Evolutionary conservation across 2,113 vertebrate genomes (phyloP).

Genomic region (Fulica atra): DNA sequence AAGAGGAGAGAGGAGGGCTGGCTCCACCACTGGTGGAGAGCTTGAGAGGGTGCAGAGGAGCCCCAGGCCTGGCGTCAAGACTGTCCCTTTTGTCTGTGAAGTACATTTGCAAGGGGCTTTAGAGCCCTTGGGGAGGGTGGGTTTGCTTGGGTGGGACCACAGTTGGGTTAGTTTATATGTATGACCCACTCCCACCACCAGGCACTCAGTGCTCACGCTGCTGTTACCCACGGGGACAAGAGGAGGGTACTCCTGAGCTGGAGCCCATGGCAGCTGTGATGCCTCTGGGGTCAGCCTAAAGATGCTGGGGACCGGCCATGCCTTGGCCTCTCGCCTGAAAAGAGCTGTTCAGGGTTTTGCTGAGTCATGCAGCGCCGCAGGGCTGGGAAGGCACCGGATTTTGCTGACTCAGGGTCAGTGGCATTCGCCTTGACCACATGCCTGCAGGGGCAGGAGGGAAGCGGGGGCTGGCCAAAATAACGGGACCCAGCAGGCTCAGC

Average conservation of each 20-base stretch:
- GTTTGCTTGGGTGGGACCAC: neutral
- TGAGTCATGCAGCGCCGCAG: neutral
- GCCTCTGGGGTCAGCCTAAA: neutral
- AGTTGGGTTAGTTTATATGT: neutral
- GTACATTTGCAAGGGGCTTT: neutral
- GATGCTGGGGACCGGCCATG: neutral
- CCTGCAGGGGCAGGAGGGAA: neutral
- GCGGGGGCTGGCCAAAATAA: neutral
- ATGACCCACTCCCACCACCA: fast-evolving
- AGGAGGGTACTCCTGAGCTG: fast-evolving
- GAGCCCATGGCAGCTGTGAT: fast-evolving
- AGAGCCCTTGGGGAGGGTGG: neutral
- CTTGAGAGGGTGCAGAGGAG: neutral
- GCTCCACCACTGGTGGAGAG: neutral
- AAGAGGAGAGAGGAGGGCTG: neutral
- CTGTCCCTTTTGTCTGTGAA: neutral
- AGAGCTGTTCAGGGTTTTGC: neutral
- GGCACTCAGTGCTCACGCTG: neutral
- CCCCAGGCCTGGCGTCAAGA: neutral
- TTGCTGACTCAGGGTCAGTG: slow-evolving; percentile 45
- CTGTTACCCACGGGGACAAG: neutral
- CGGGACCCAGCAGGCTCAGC: neutral
- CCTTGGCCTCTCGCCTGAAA: neutral
- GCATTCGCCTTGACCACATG: neutral
- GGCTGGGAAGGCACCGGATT: fast-evolving